Evolutionary conservation across 2,113 vertebrate genomes (phyloP), one percentile per base, ranked within the genome.

Genomic region (Hippolais icterina): DNA sequence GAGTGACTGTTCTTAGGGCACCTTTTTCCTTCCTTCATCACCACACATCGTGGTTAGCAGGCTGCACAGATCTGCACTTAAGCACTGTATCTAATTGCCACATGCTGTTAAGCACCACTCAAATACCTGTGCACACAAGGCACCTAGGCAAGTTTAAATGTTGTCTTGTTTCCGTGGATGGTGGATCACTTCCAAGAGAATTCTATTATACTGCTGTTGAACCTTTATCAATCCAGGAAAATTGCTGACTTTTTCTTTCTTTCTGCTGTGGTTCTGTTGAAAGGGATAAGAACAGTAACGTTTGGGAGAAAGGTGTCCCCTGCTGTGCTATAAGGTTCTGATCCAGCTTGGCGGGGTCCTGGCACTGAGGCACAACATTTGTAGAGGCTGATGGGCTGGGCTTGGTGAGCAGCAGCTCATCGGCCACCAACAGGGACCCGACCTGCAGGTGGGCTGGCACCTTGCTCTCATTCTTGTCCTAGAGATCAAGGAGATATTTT

Each of bases 21-120:
- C 16, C 27, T 79, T 64, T 84, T 49, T 18, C 13, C 31, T 22
- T 65, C 11, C 25, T 42, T 53, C n/a, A 16, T 25, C 39, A 17
- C 21, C 53, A 27, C 11, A 39, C 5, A 2, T 27, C 0, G 0
- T 61, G 10, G 11, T 17, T 47, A 39, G 6, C 47, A 70, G n/a
- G 17, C 31, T 84, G 33, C 69, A 23, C 27, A 41, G 37, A 27
- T 33, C 15, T 5, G 3, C 41, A 11, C 31, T 12, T 8, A 39
- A n/a, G 6, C 24, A 15, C 25, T 46, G 8, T 10, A 7, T 35
- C 11, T 41, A 61, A 61, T 21, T 44, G 41, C 18, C 25, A 13
- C 24, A 0, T 10, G 5, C 11, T 84, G 14, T 49, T 35, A 13
- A 7, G 23, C 29, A 53, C 24, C 47, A 33, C 1, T 0, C 18